These are phyloP conservation scores for Poecilia wingei DNA, from an alignment of 2,797 vertebrate species.

Conservation along the genomic window DNA sequence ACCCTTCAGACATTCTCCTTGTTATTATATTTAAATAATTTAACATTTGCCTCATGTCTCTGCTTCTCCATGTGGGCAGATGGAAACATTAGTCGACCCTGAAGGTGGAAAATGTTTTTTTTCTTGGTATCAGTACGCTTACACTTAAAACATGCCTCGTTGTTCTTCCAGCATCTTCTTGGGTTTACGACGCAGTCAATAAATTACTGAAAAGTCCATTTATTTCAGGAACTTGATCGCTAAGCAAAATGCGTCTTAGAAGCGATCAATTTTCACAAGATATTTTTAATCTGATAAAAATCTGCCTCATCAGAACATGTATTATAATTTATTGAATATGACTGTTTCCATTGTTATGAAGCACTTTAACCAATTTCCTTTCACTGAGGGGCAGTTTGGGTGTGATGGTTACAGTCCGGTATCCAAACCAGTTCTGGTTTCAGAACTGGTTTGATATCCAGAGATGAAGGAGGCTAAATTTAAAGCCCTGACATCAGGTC, in stretches of 20 bases:
- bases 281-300: too few species aligned
- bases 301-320: too few species aligned
- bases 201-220: neutral
- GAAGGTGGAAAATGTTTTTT: neutral
- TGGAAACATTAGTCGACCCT: neutral
- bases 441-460: neutral
- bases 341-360: too few species aligned
- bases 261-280: too few species aligned
- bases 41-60: neutral
- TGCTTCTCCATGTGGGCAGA: neutral
- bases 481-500: neutral
- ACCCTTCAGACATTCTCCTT: neutral
- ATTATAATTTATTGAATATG: too few species aligned
- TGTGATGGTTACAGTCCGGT: neutral
- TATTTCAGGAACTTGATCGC: too few species aligned
- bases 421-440: too few species aligned
- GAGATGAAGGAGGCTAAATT: too few species aligned
- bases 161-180: neutral
- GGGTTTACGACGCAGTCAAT: too few species aligned
- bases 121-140: neutral
- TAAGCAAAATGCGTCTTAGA: too few species aligned
- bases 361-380: neutral
- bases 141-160: neutral
- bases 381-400: neutral
- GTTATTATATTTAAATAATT: neutral